Conservation (phyloP, 2,888 invertebrate genomes). For the Agriopis leucophaearia region DNA sequence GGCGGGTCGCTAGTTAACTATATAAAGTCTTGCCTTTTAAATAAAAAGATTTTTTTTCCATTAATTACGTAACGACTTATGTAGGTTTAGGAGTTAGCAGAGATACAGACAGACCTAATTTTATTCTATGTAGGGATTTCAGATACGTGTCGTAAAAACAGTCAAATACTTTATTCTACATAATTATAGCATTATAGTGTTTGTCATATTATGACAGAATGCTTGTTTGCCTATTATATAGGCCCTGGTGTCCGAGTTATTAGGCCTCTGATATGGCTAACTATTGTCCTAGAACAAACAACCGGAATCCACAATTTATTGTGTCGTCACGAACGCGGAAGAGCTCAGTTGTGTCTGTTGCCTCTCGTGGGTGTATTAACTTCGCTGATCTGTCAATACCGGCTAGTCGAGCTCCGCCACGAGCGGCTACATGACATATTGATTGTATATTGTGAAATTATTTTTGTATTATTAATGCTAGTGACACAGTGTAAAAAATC, state of each 20-base stretch:
- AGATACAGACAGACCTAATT: no score
- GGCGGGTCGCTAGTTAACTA: no score
- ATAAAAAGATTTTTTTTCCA: no score
- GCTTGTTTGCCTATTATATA: slow-evolving; percentile 8
- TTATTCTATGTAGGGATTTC: no score
- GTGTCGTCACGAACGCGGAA: background rate
- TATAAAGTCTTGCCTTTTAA: no score
- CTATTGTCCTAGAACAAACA: background rate
- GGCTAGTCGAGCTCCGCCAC: background rate
- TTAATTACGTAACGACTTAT: no score
- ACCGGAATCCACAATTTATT: background rate
- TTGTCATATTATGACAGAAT: slow-evolving; percentile 1
- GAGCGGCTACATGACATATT: background rate
- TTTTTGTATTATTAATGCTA: background rate
- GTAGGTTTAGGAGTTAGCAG: no score
- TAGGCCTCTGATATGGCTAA: background rate
- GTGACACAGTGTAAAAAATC: no score
- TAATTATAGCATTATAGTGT: no score
- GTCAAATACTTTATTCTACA: no score
- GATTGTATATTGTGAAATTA: background rate
- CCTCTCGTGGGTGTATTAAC: background rate
- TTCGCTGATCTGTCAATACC: background rate
- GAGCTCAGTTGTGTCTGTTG: background rate
- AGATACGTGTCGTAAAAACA: no score
- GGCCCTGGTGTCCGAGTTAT: background rate